Base-by-base conservation (phyloP, 2,888 invertebrate genomes). In the Troides oblongomaculatus region DNA sequence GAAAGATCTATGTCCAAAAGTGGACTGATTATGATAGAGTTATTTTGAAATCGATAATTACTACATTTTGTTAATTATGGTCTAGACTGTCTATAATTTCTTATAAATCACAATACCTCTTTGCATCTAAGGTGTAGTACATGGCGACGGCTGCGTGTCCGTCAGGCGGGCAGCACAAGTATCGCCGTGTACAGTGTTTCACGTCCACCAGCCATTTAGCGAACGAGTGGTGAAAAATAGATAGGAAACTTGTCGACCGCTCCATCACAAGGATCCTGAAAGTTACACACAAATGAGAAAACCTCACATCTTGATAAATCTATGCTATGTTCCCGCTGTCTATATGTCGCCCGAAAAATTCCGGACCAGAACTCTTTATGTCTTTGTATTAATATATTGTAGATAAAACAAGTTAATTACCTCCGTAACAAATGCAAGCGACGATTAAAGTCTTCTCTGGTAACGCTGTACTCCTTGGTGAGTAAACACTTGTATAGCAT, bases 151-250 rank as follows among this genome's bases (percentile, higher is more conserved):
- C 96, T 14, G 96, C 96, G 85, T 99, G 98, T 0, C 99, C 99
- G 77, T 97, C 97, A 65, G 95, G 93, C 12, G 97, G 95, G 75
- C 96, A 95, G 85, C 98, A 99, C 74, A 99, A 93, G 87, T 98
- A 99, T 77, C 98, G 97, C 77, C 98, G 96, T 2, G 99, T 99
- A 86, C 99, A 98, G 83, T 99, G 98, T 87, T 99, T 99, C n/a
- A 99, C 98, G 85, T 99, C 99, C 67, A 97, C 91, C 75, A 99
- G 90, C 99, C 99, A 99, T 82, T 97, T 96, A 36, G 98, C 97
- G 86, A 99, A 99, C 72, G 98, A 98, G 84, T 97, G 97, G 87
- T 99, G 99, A 90, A 99, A 98, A 62, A 98, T 93, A 65, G 95
- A 94, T 71, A 96, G 90, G 70, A 93, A 93, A 1, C 95, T 94